Evolutionary conservation across 2,888 invertebrate species (phyloP), one percentile per base, ranked within the genome.

Genomic region (Phalangium opilio): DNA sequence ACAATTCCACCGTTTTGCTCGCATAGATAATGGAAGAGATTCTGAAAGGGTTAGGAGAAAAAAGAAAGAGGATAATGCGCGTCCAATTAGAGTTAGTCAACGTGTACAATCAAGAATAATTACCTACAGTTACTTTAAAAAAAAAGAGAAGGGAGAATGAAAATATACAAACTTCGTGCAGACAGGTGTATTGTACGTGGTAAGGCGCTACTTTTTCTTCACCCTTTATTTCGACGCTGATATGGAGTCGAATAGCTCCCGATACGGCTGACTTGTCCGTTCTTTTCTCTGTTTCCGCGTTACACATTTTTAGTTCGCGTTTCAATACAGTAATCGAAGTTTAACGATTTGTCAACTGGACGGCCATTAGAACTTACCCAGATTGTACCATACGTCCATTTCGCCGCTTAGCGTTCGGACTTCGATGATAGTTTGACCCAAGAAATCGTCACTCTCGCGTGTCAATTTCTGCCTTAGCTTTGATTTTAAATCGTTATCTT

Each of bases 321-420:
- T n/a, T n/a, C n/a, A n/a, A n/a, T n/a, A n/a, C n/a, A n/a, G n/a
- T n/a, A n/a, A n/a, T n/a, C n/a, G n/a, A n/a, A n/a, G n/a, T n/a
- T n/a, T n/a, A n/a, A n/a, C n/a, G n/a, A n/a, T n/a, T n/a, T n/a
- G n/a, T n/a, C n/a, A n/a, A n/a, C n/a, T n/a, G n/a, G n/a, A n/a
- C n/a, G n/a, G n/a, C n/a, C n/a, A n/a, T n/a, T 2, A 34, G 14
- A 8, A 38, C 65, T 58, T 56, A 73, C 72, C 73, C 63, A 98
- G 71, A 68, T 98, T 99, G 71, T 99, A 98, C 98, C 98, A 99
- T 34, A 99, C 98, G 70, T 99, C 98, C 98, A 99, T 99, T 71
- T 99, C 98, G 47, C 98, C 98, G 15, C 91, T 91, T 47, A 99
- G 72, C 20, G 98, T 99, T 58, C 98, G 81, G 47, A 76, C 75